Base-by-base conservation (phyloP, 2,888 invertebrate species). In the Chelonus formosanus region DNA sequence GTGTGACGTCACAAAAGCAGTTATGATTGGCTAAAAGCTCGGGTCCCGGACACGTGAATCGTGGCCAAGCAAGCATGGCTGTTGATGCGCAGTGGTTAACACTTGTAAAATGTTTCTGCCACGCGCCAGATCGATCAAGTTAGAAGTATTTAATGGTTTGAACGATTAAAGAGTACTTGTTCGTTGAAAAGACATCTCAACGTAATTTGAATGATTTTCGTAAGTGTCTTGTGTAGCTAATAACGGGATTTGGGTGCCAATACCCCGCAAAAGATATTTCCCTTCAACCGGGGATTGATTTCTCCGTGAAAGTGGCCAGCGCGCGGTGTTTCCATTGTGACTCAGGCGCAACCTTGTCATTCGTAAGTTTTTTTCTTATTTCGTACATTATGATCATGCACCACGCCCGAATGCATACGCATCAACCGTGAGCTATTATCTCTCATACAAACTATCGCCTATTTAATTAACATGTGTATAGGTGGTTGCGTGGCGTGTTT, bases 21-120 rank as follows among this genome's bases (percentile, higher is more conserved):
- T 72, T 69, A 69, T 72, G 73, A 85, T 85, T 85, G 85, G 85
- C 73, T 73, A 74, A 74, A 67, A 73, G 71, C 75, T 75, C 77
- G 80, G 77, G 73, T 75, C 83, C 82, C 81, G 79, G 84, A 85
- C 85, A 85, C 85, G 85, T 85, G 85, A 85, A 83, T 80, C 78
- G 81, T 79, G 84, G 83, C 81, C 81, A 79, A 67, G 81, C 80
- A 81, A 80, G 84, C 84, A 83, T 84, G 84, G 84, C 84, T 81
- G 84, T 84, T 82, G 83, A 80, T 84, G 84, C 84, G 82, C 84
- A 84, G 83, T 84, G 83, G 83, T 83, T 81, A 80, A 77, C 76
- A 79, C 80, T 77, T 80, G 79, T 78, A 78, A 81, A 81, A 81
- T 82, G 78, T 82, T 79, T 78, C 81, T 79, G 81, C 82, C 80